These are phyloP conservation scores for Cephalotes varians DNA, from an alignment of 2,888 invertebrate genomes.

Conservation along the genomic window DNA sequence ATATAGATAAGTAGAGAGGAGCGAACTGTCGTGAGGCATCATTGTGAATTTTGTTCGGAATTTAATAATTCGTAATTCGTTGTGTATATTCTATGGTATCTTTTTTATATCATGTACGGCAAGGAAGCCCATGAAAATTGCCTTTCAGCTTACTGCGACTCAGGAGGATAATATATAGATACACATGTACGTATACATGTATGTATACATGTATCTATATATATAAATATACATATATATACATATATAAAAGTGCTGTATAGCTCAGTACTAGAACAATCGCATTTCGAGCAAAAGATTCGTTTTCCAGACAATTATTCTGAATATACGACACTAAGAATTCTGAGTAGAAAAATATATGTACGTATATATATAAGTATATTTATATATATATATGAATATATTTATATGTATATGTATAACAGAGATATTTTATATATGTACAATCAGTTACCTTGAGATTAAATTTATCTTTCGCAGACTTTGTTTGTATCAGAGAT, in stretches of 20 bases:
- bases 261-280: not conserved
- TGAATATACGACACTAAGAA: slow-evolving; percentile 2
- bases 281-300: not conserved
- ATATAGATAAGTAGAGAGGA: slow-evolving; percentile 76
- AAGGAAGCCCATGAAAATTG: slow-evolving; percentile 75
- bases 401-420: not conserved
- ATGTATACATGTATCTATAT: not conserved
- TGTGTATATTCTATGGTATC: slow-evolving; percentile 67
- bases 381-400: not conserved
- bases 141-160: slow-evolving; percentile 76
- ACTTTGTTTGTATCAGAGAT: not conserved
- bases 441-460: slow-evolving; percentile 21
- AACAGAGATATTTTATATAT: not conserved
- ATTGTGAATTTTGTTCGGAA: slow-evolving; percentile 69
- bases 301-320: not conserved
- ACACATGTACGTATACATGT: not conserved
- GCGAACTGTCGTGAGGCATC: slow-evolving; percentile 56
- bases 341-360: not conserved
- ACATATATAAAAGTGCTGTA: not conserved
- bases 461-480: slow-evolving; percentile 21
- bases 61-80: slow-evolving; percentile 65
- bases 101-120: slow-evolving; percentile 71
- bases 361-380: not conserved
- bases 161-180: slow-evolving; percentile 72
- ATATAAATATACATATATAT: not conserved